phyloP scores from a whole-genome alignment of 2,888 invertebrate genomes.

The Melanostoma scalare region DNA sequence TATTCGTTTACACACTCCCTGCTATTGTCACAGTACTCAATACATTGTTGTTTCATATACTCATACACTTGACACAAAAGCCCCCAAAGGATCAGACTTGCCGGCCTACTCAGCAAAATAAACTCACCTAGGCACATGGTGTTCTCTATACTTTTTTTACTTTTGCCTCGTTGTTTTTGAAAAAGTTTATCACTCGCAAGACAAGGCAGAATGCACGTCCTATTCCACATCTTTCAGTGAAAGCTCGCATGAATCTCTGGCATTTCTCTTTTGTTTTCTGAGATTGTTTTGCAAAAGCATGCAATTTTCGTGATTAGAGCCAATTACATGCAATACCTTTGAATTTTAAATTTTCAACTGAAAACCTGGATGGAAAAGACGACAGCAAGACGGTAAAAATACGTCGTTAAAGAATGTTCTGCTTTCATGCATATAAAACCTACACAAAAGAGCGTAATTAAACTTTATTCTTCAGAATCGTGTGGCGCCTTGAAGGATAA shows the following conservation, averaged over 20 bases:
- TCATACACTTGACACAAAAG: not conserved
- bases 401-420: slow-evolving; percentile 23
- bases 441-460: slow-evolving; percentile 38
- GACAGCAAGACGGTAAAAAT: not conserved
- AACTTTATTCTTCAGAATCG: slow-evolving; percentile 28
- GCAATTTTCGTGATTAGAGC: slow-evolving; percentile 62
- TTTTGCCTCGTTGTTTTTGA: not conserved
- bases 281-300: slow-evolving; percentile 22
- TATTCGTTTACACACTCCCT: not conserved
- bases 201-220: slow-evolving; percentile 3
- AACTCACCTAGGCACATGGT: slow-evolving; percentile 8
- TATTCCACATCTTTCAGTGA: slow-evolving; percentile 18
- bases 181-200: slow-evolving; percentile 14
- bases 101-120: slow-evolving; percentile 9
- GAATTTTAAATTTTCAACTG: slow-evolving; percentile 30
- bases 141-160: not conserved
- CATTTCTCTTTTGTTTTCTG: not conserved
- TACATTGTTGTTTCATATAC: not conserved
- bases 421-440: slow-evolving; percentile 16
- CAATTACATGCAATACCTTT: slow-evolving; percentile 54
- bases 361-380: not conserved
- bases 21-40: not conserved
- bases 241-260: slow-evolving; percentile 53
- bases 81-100: not conserved
- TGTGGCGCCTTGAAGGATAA: slow-evolving; percentile 56